These are phyloP conservation scores for Meliscaeva auricollis DNA, from an alignment of 2,888 invertebrate genomes.

Conservation along the genomic window DNA sequence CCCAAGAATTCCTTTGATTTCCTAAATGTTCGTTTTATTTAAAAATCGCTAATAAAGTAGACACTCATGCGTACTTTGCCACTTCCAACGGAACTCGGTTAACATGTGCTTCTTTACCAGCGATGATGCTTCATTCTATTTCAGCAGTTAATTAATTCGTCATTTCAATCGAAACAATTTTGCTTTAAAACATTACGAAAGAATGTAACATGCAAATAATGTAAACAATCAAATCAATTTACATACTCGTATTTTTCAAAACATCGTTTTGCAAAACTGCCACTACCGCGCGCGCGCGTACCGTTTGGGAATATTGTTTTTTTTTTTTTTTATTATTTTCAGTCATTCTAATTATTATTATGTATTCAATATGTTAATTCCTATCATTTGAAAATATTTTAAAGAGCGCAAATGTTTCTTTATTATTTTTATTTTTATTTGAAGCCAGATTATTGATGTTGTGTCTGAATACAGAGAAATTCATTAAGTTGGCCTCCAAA, in stretches of 20 bases:
- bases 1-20: no score
- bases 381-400: background rate
- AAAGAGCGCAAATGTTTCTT: background rate
- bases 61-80: no score
- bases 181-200: background rate
- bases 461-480: conserved; percentile 48
- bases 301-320: background rate
- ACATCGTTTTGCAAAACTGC: conserved; percentile 13
- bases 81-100: no score
- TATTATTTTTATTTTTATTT: conserved; percentile 11
- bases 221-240: background rate
- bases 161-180: background rate
- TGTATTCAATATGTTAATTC: conserved; percentile 1
- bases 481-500: conserved; percentile 53
- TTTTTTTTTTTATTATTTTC: background rate
- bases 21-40: no score
- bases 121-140: no score
- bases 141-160: background rate
- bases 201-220: background rate
- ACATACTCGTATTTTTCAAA: background rate
- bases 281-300: no score
- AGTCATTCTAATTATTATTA: conserved; percentile 11
- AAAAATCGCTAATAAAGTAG: no score
- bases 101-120: no score
- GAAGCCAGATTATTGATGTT: conserved; percentile 12